Percentiles rank a stretch among this genome's conserved stretches.
Evolutionary conservation across 2,888 invertebrate species (phyloP).

Genomic region (Spodoptera littoralis): DNA sequence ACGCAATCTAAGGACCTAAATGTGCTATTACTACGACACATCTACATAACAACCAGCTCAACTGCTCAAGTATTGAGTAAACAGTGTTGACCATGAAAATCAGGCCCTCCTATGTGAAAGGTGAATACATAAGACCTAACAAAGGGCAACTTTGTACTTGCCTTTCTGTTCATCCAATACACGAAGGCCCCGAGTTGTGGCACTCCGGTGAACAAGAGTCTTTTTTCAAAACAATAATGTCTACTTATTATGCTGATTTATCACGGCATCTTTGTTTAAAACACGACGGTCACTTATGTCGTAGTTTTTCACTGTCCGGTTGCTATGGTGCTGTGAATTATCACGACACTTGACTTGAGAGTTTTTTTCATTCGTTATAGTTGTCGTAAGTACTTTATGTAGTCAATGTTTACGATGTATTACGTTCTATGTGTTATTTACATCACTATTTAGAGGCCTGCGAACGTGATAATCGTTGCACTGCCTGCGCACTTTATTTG

Average conservation of each 20-base stretch:
- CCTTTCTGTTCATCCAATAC: slow-evolving; percentile 88
- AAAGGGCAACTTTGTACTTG: slow-evolving; percentile 80
- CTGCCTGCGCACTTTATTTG: slow-evolving; percentile 86
- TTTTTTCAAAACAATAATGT: slow-evolving; percentile 63
- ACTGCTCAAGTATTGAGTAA: slow-evolving; percentile 61
- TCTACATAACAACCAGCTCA: slow-evolving; percentile 43
- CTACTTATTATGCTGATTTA: slow-evolving; percentile 67
- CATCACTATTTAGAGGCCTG: slow-evolving; percentile 83
- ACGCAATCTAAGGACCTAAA: slow-evolving; percentile 32
- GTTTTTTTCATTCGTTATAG: slow-evolving; percentile 50
- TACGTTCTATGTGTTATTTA: slow-evolving; percentile 80
- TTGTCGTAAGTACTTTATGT: slow-evolving; percentile 64
- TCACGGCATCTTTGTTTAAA: slow-evolving; percentile 79
- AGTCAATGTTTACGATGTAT: slow-evolving; percentile 77
- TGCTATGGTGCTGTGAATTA: slow-evolving; percentile 76
- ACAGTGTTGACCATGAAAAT: slow-evolving; percentile 75
- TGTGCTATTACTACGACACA: slow-evolving; percentile 21
- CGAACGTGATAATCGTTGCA: slow-evolving; percentile 86
- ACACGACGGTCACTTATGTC: slow-evolving; percentile 81
- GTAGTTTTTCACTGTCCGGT: slow-evolving; percentile 80
- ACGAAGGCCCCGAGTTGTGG: slow-evolving; percentile 78
- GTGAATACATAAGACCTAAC: slow-evolving; percentile 70
- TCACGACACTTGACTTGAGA: slow-evolving; percentile 68
- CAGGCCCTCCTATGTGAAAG: slow-evolving; percentile 60
- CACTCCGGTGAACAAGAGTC: slow-evolving; percentile 76